A percentile compares a stretch with the other conserved stretches of the same genome.
phyloP scores from a whole-genome alignment of 1,140 invertebrate genomes.

The Orchestia grillus region DNA sequence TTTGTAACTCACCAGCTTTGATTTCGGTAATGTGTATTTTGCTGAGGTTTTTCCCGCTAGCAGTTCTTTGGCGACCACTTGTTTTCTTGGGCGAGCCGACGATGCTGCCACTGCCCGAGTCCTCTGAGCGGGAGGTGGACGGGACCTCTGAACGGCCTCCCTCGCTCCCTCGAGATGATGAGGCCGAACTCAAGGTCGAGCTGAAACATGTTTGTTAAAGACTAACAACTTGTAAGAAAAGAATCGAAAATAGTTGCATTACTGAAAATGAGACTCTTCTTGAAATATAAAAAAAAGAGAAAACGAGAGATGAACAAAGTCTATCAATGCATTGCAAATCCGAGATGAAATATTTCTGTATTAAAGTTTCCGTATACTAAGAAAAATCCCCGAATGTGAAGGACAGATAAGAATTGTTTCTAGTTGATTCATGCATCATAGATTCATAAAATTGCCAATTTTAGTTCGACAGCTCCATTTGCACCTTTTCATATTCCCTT shows the following conservation, averaged over 20 bases:
- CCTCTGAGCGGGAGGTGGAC: not conserved
- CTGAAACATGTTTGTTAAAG: not conserved
- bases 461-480: not conserved
- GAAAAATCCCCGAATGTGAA: not conserved
- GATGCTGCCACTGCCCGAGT: conserved; percentile 2
- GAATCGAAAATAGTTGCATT: not conserved
- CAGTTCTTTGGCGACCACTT: not conserved
- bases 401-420: not conserved
- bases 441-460: not conserved
- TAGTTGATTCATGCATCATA: not conserved
- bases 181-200: not conserved
- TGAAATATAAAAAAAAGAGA: not conserved
- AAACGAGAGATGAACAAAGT: not conserved
- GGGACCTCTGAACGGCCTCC: not conserved
- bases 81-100: not conserved
- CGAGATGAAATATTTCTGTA: not conserved
- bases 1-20: not conserved
- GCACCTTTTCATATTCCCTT: not conserved
- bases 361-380: not conserved
- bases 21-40: not conserved
- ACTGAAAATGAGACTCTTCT: not conserved
- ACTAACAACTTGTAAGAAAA: not conserved
- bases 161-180: not conserved
- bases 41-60: not conserved
- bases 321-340: not conserved